Evolutionary conservation across 2,888 invertebrate species (phyloP), one percentile per base, ranked within the genome.

Genomic region (Microplitis deprimator): DNA sequence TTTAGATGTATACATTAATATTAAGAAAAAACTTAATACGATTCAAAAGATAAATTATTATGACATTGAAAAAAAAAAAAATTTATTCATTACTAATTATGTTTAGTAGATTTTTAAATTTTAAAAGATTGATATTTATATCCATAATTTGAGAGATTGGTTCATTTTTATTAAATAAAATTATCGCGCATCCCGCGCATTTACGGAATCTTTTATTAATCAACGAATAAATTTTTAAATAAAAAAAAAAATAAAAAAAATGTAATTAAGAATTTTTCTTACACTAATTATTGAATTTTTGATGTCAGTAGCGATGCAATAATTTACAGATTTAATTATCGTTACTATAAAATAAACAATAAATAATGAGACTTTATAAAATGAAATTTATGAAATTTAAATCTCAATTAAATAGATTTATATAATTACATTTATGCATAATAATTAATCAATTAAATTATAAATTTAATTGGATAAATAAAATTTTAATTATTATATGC

Each of bases 41-140:
- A 85, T 80, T 83, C 83, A 84, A 82, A 84, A 85, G 87, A 86
- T 29, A 85, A 84, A 85, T 87, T 86, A 85, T 86, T 87, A 88
- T 81, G 83, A 87, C 8, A 41, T 41, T 41, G n/a, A n/a, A 41
- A 41, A 41, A 41, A 10, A 7, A 41, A 8, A 10, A 1, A 10
- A 41, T 41, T 41, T 41, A 41, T 41, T 41, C 6, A 41, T 50
- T 10, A 50, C 13, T 50, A 38, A 40, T 72, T 39, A 61, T 62
- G 61, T 62, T 62, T 61, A 39, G 39, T 38, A 50, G 50, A 50
- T 50, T 50, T 50, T 13, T 13, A 10, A 50, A 50, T 13, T 50
- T 50, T 13, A 13, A 10, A 50, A 10, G 8, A 10, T 50, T 6
- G 13, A 50, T 50, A 50, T 29, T 29, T 4, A 29, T 4, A 13